Base-by-base conservation (phyloP, 2,888 invertebrate genomes). In the Eupithecia tripunctaria region DNA sequence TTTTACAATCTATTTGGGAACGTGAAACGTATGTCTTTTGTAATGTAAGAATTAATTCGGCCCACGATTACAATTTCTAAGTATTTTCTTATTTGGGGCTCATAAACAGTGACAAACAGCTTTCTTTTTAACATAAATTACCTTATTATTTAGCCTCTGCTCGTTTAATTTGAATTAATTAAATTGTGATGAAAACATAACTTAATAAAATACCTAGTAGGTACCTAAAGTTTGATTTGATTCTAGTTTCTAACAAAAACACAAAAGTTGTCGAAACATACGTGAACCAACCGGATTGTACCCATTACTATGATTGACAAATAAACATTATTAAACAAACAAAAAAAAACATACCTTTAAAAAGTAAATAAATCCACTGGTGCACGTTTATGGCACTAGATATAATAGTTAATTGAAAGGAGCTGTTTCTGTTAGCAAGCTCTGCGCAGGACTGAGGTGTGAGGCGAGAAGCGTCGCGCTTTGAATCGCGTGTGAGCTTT, bases 371-470 rank as follows among this genome's bases (percentile, higher is more conserved):
- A 75, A 73, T 78, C 74, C 81, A 79, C 78, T 77, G 78, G 76
- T 78, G 74, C 70, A 80, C 74, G 74, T 66, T 74, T 70, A 47
- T 8, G 67, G 68, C 81, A 82, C 73, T 79, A 71, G 73, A 75
- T 63, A 73, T 18, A 29, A 29, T 29, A 18, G 10, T 63, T 36
- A 32, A 73, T 79, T 76, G 76, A 66, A 78, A 36, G 70, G 77
- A 90, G 89, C 78, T 89, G 92, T 89, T 89, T 86, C 83, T 86
- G 82, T 83, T 81, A 76, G 83, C 84, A 88, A 90, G 92, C 86
- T 91, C 88, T 85, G 89, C 86, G 84, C 85, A 87, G 86, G 82
- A 94, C 94, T 94, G 93, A 90, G 80, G 78, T 76, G 70, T 78
- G 79, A 78, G 80, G 76, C 80, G 83, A 47, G 82, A 69, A 75